Evolutionary conservation across 2,113 vertebrate genomes (phyloP).

Genomic region (Patagioenas fasciata): DNA sequence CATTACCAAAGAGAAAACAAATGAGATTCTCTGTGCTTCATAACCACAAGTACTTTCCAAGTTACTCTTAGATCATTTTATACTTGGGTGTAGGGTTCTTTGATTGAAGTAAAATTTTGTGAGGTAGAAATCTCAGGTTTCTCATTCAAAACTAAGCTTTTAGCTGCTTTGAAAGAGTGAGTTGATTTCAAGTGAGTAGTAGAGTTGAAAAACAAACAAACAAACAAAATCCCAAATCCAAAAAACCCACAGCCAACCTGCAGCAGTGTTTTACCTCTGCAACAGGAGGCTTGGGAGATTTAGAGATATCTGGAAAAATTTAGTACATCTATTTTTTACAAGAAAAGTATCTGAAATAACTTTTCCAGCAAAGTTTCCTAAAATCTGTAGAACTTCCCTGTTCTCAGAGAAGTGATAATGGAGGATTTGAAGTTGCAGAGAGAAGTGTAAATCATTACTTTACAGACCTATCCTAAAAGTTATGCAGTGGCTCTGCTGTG

Average conservation of each 20-base stretch:
- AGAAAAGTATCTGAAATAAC: not conserved
- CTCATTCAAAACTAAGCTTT: not conserved
- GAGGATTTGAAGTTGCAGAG: not conserved
- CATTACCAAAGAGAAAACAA: not conserved
- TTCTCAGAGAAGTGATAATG: not conserved
- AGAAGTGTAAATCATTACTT: not conserved
- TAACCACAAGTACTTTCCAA: not conserved
- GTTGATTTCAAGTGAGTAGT: not conserved
- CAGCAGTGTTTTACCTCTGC: not conserved
- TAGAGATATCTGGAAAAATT: not conserved
- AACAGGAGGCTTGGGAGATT: not conserved
- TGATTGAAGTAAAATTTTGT: not conserved
- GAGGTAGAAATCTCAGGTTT: not conserved
- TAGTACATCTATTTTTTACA: not conserved
- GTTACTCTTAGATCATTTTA: not conserved
- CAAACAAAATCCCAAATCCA: not conserved
- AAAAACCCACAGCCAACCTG: no score
- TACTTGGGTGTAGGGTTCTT: not conserved
- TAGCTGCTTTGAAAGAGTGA: not conserved
- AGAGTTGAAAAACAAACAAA: not conserved
- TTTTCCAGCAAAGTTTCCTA: not conserved
- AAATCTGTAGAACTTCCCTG: not conserved
- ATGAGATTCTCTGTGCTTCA: not conserved
- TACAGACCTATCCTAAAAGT: not conserved
- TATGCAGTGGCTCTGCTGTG: not conserved